Conservation (phyloP, 2,113 vertebrate species). For the Peromyscus polionotus region DNA sequence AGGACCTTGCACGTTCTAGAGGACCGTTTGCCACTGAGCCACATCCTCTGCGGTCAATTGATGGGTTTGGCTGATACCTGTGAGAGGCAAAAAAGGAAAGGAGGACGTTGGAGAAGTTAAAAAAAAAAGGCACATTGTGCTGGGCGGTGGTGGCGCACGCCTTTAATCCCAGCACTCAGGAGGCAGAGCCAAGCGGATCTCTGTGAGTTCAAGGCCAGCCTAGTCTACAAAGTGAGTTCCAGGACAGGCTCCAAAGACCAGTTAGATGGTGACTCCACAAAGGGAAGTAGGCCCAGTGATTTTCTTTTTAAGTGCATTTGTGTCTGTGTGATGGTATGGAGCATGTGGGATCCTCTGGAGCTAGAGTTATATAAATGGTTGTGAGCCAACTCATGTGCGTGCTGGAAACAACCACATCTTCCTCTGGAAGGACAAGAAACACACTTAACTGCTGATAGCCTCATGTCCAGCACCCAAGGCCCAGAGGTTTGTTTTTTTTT, state of each 20-base stretch:
- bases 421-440: neutral
- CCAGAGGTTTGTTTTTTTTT: neutral
- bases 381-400: neutral
- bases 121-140: neutral
- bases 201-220: too few species aligned
- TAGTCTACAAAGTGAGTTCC: too few species aligned
- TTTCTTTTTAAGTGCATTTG: neutral
- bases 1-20: too few species aligned
- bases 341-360: neutral
- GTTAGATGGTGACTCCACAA: neutral
- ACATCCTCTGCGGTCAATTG: neutral
- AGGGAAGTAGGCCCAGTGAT: neutral
- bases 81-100: neutral
- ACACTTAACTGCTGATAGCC: too few species aligned
- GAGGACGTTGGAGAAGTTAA: neutral
- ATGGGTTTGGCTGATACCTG: neutral
- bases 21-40: neutral
- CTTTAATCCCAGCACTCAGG: too few species aligned
- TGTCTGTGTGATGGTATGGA: neutral
- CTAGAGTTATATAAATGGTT: neutral
- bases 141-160: too few species aligned
- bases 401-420: neutral
- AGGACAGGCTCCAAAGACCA: neutral
- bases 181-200: too few species aligned
- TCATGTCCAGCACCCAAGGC: neutral